Evolutionary conservation across 2,797 vertebrate genomes (phyloP).

Genomic region (Pterois miles): DNA sequence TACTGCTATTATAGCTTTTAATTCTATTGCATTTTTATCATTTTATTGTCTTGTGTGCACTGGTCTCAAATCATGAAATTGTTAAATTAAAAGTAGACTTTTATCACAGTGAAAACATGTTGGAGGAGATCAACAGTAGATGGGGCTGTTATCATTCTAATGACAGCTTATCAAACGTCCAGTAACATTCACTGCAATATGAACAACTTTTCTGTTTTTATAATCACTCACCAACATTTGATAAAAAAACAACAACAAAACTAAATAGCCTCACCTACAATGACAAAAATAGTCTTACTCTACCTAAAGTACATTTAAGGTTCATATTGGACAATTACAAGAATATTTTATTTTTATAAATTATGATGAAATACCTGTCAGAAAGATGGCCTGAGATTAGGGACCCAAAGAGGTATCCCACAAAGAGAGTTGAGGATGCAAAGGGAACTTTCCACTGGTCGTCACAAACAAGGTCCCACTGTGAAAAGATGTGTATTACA

Average conservation of each 20-base stretch:
- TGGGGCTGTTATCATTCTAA: constrained; percentile 41
- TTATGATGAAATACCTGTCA: constrained; percentile 86
- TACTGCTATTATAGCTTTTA: too few relatives aligned
- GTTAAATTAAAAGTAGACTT: background rate
- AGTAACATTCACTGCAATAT: background rate
- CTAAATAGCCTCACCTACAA: background rate
- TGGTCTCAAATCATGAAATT: too few relatives aligned
- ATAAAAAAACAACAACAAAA: too few relatives aligned
- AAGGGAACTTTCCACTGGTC: constrained; percentile 92
- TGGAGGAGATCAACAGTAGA: constrained; percentile 42
- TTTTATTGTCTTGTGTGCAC: too few relatives aligned
- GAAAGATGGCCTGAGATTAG: constrained; percentile 93
- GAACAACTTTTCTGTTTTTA: background rate
- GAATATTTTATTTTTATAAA: background rate
- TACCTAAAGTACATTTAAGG: background rate
- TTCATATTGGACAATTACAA: background rate
- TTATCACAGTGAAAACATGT: background rate
- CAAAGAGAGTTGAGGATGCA: constrained; percentile 90
- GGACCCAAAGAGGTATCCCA: constrained; percentile 91
- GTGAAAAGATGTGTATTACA: constrained; percentile 7
- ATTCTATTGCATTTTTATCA: too few relatives aligned
- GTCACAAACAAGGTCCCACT: constrained; percentile 94
- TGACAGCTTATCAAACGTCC: background rate
- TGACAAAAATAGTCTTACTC: background rate
- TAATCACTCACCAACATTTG: background rate